Percentiles rank a stretch among this genome's conserved stretches.
These are phyloP conservation scores for Thalassaphorura encarpata DNA, from an alignment of 1,140 invertebrate genomes.

Conservation along the genomic window DNA sequence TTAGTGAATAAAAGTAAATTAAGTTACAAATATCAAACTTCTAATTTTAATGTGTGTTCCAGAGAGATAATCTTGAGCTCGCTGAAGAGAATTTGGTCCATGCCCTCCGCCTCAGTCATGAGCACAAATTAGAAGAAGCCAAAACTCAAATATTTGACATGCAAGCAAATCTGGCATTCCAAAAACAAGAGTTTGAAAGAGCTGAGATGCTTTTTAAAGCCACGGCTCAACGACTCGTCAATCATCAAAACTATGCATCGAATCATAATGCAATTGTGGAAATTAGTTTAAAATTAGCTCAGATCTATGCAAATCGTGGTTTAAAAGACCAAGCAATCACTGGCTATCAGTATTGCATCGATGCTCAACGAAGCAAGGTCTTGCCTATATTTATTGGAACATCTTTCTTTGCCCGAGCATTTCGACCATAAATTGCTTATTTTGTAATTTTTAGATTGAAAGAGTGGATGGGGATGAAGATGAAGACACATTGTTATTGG, in stretches of 20 bases:
- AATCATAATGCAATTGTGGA: conserved; percentile 30
- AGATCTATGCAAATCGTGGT: conserved; percentile 25
- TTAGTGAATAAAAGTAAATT: neutral
- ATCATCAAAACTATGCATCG: conserved; percentile 4
- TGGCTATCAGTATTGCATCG: conserved; percentile 28
- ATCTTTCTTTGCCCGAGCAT: no score
- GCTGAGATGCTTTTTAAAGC: conserved; percentile 23
- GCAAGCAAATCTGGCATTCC: conserved; percentile 23
- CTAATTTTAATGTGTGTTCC: neutral
- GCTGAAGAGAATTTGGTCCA: conserved; percentile 18
- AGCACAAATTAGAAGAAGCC: conserved; percentile 22
- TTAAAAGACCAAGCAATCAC: conserved; percentile 10
- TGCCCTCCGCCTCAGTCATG: conserved; percentile 18
- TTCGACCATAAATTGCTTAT: no score
- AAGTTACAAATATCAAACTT: neutral
- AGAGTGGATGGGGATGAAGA: conserved; percentile 8
- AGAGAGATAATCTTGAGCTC: conserved; percentile 21
- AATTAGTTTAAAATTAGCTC: conserved; percentile 30
- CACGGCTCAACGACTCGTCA: conserved; percentile 17
- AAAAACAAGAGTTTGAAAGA: conserved; percentile 19
- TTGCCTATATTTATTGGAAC: neutral
- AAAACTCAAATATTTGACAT: conserved; percentile 29
- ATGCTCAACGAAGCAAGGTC: conserved; percentile 19
- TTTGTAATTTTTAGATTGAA: conserved; percentile 22
- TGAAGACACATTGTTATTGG: conserved; percentile 5